A percentile compares a stretch with the other conserved stretches of the same genome.
These are phyloP conservation scores for Platichthys flesus DNA, from an alignment of 2,113 vertebrate genomes.

Conservation along the genomic window DNA sequence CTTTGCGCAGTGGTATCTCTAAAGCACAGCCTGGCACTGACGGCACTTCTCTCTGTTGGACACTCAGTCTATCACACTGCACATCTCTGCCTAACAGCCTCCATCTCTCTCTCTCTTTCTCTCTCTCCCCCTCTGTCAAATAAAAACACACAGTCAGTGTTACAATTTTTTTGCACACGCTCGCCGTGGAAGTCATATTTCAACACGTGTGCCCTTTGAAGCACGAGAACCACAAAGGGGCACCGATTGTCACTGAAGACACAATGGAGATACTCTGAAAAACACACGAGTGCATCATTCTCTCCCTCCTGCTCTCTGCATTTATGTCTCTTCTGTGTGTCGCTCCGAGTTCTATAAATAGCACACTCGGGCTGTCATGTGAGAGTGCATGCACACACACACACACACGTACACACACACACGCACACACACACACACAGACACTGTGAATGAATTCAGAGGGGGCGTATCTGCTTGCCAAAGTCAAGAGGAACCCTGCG, in stretches of 20 bases:
- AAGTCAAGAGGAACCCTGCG: slow-evolving; percentile 61
- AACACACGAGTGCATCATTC: slow-evolving; percentile 15
- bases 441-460: slow-evolving; percentile 52
- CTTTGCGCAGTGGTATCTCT: slow-evolving; percentile 38
- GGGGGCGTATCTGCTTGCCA: slow-evolving; percentile 57
- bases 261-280: slow-evolving; percentile 15
- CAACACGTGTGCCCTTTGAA: slow-evolving; percentile 12
- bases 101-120: not conserved
- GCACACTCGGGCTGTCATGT: not conserved
- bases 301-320: slow-evolving; percentile 7
- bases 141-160: slow-evolving; percentile 19
- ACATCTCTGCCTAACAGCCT: slow-evolving; percentile 41
- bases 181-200: slow-evolving; percentile 25
- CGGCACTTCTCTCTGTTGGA: slow-evolving; percentile 48
- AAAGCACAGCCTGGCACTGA: slow-evolving; percentile 51
- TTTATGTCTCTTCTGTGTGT: slow-evolving; percentile 26
- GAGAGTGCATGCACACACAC: not conserved
- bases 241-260: slow-evolving; percentile 23
- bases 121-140: slow-evolving; percentile 2
- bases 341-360: slow-evolving; percentile 59
- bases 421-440: slow-evolving; percentile 35
- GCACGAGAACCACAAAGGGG: slow-evolving; percentile 3
- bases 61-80: slow-evolving; percentile 33
- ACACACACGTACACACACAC: slow-evolving; percentile 15
- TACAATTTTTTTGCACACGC: not conserved